A percentile compares a stretch with the other conserved stretches of the same genome.
Evolutionary conservation across 1,140 invertebrate genomes (phyloP).

Genomic region (Lordiphosa stackelbergi): DNA sequence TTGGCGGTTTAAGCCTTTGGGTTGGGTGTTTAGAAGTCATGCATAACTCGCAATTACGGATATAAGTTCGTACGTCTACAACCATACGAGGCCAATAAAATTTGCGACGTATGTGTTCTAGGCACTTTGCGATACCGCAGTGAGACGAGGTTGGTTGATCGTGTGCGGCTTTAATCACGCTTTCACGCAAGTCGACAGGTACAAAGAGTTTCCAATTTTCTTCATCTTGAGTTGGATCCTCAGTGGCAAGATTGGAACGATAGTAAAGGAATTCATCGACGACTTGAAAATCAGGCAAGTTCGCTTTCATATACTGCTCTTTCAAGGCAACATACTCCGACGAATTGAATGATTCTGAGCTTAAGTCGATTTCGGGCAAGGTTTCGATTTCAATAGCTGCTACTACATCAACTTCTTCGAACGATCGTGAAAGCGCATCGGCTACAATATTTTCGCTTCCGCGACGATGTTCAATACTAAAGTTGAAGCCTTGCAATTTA

Average conservation of each 20-base stretch:
- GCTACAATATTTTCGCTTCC: neutral
- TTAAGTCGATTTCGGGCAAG: neutral
- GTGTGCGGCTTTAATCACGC: neutral
- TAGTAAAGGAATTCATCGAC: too few species aligned
- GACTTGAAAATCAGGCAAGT: too few species aligned
- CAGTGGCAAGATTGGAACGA: too few species aligned
- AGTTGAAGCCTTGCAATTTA: neutral
- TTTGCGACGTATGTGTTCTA: constrained; percentile 1
- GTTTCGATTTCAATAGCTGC: too few species aligned
- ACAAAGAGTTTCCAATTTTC: too few species aligned
- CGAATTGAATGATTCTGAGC: too few species aligned
- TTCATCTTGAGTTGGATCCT: too few species aligned
- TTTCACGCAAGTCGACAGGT: neutral
- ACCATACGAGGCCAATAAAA: constrained; percentile 16
- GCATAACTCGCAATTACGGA: constrained; percentile 6
- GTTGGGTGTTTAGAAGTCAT: constrained; percentile 11
- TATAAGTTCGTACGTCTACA: neutral
- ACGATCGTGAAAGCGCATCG: neutral
- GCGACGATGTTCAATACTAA: neutral
- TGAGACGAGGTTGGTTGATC: constrained; percentile 1
- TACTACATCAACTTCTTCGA: too few species aligned
- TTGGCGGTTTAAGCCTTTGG: neutral
- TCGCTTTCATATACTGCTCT: neutral
- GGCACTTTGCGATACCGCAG: neutral
- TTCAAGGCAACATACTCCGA: neutral